These are phyloP conservation scores for Crioceris asparagi DNA, from an alignment of 2,888 invertebrate genomes.

Conservation along the genomic window DNA sequence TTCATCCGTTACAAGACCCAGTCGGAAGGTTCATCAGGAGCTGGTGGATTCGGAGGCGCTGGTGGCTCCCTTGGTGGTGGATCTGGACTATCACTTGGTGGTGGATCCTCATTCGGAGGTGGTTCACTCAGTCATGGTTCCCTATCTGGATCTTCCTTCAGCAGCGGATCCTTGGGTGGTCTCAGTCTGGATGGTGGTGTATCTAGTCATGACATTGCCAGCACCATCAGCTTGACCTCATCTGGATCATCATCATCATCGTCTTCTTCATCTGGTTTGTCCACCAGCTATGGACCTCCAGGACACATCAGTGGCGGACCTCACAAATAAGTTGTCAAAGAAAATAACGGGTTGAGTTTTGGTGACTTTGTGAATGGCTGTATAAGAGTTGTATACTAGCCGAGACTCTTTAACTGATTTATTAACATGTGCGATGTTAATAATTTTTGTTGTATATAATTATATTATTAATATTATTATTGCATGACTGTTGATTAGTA, in stretches of 20 bases:
- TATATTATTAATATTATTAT: slow-evolving; percentile 18
- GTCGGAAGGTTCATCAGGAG: slow-evolving; percentile 33
- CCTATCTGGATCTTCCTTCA: slow-evolving; percentile 34
- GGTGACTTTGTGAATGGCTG: background rate
- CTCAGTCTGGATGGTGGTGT: slow-evolving; percentile 8
- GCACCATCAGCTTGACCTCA: slow-evolving; percentile 7
- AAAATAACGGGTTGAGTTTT: background rate
- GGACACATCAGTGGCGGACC: slow-evolving; percentile 30
- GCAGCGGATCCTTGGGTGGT: slow-evolving; percentile 8
- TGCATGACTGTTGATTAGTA: slow-evolving; percentile 24
- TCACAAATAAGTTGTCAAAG: slow-evolving; percentile 9
- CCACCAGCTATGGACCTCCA: slow-evolving; percentile 32
- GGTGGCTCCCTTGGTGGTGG: slow-evolving; percentile 22
- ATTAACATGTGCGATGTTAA: too few relatives aligned
- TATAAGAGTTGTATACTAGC: too few relatives aligned
- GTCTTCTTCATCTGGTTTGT: slow-evolving; percentile 18
- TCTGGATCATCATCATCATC: slow-evolving; percentile 5
- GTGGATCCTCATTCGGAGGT: slow-evolving; percentile 13
- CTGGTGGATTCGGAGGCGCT: slow-evolving; percentile 17
- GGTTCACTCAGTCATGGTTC: slow-evolving; percentile 16
- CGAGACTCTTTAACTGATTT: too few relatives aligned
- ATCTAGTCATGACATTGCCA: slow-evolving; percentile 6
- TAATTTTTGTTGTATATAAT: slow-evolving; percentile 23
- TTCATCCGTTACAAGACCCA: slow-evolving; percentile 79
- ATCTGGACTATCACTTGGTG: slow-evolving; percentile 11